A percentile compares a stretch with the other conserved stretches of the same genome.
Conservation (phyloP, 2,113 vertebrate genomes). For the Gracilinanus agilis region DNA sequence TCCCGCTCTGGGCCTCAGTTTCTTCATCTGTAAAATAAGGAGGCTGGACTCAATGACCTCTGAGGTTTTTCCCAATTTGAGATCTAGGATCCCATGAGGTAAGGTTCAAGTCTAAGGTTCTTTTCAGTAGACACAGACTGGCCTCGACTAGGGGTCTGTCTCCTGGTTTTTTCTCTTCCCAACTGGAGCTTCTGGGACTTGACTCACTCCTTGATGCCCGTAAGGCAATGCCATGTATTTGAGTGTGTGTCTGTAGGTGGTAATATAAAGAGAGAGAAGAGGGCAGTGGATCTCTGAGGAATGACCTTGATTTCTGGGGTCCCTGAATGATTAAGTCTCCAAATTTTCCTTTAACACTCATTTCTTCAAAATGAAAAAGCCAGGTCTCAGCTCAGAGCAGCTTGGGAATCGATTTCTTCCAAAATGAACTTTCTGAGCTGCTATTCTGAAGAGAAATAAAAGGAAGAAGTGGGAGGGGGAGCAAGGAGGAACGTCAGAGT, state of each 20-base stretch:
- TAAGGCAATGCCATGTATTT: background rate
- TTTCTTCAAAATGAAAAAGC: conserved; percentile 74
- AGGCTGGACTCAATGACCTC: background rate
- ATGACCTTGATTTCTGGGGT: background rate
- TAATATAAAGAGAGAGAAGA: background rate
- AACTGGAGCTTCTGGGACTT: background rate
- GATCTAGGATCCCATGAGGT: background rate
- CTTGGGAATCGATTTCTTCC: conserved; percentile 74
- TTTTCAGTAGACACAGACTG: background rate
- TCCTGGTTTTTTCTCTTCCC: background rate
- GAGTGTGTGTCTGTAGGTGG: too few species aligned
- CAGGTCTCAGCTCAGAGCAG: conserved; percentile 64
- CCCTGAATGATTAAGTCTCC: conserved; percentile 43
- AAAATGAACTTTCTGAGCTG: conserved; percentile 72
- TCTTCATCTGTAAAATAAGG: background rate
- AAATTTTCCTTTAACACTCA: conserved; percentile 61
- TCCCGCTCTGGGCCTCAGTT: background rate
- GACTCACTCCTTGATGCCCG: background rate
- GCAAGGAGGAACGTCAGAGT: background rate
- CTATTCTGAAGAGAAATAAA: conserved; percentile 54
- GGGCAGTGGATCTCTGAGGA: conserved; percentile 23
- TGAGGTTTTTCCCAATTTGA: background rate
- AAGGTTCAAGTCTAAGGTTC: background rate
- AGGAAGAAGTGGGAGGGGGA: background rate
- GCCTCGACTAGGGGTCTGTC: background rate